Conservation (phyloP, 1,140 invertebrate species). For the Trissolcus basalis region DNA sequence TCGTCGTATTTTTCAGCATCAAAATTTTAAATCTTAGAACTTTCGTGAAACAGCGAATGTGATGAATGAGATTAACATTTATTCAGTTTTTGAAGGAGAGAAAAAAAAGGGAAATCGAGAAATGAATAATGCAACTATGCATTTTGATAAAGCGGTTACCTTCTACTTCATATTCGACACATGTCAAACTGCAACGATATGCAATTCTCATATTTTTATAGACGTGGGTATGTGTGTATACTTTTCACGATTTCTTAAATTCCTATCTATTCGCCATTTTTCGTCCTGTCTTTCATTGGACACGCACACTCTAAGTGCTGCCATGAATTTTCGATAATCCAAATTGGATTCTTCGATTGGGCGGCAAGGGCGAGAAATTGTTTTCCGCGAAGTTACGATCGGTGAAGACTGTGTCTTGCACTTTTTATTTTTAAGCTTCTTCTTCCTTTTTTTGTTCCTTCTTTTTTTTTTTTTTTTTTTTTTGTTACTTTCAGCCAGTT, state of each 20-base stretch:
- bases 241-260: constrained; percentile 18
- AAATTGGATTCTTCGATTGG: constrained; percentile 70
- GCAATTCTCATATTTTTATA: background rate
- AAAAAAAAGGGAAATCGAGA: no score
- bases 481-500: constrained; percentile 37
- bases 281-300: constrained; percentile 61
- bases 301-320: constrained; percentile 59
- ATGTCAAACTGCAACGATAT: no score
- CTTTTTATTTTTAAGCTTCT: constrained; percentile 48
- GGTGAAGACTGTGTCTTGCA: constrained; percentile 50
- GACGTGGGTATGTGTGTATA: background rate
- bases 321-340: constrained; percentile 74
- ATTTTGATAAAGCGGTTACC: no score
- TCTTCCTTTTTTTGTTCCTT: constrained; percentile 31
- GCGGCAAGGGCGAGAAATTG: constrained; percentile 57
- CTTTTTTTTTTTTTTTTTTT: constrained; percentile 14
- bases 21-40: no score
- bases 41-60: no score
- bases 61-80: no score
- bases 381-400: constrained; percentile 59
- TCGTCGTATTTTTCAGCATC: no score
- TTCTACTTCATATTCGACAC: no score
- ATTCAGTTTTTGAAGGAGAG: no score
- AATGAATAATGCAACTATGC: no score
- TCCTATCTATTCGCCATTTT: constrained; percentile 49